These are phyloP conservation scores for Pagrus major DNA, from an alignment of 2,113 vertebrate genomes.

Conservation along the genomic window DNA sequence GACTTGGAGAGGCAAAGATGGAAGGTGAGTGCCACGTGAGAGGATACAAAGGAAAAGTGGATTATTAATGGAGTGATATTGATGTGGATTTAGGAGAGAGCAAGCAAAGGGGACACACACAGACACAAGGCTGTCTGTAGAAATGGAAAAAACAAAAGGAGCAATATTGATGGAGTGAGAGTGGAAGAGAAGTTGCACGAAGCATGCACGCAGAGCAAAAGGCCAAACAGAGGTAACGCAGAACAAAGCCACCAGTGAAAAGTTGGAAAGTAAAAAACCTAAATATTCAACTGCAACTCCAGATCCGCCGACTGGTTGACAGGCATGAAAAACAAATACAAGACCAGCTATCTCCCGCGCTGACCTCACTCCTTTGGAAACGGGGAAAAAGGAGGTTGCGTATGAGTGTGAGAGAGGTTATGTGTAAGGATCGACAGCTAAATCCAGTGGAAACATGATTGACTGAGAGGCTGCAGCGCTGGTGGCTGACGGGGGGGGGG, in stretches of 20 bases:
- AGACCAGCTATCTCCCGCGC: constrained; percentile 29
- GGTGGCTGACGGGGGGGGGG: constrained; percentile 61
- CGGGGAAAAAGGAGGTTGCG: constrained; percentile 12
- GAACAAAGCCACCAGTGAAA: constrained; percentile 37
- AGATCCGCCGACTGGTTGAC: constrained; percentile 26
- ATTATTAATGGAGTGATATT: constrained; percentile 52
- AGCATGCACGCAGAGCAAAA: constrained; percentile 34
- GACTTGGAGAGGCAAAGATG: background rate
- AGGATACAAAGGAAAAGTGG: constrained; percentile 16
- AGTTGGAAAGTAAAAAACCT: constrained; percentile 31
- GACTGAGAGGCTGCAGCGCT: constrained; percentile 22
- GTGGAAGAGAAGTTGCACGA: constrained; percentile 48
- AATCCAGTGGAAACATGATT: constrained; percentile 45
- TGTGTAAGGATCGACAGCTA: constrained; percentile 15
- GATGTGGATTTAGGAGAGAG: constrained; percentile 39
- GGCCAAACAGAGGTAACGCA: constrained; percentile 23
- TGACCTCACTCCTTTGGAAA: constrained; percentile 43
- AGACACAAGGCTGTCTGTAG: constrained; percentile 11
- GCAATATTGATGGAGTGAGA: constrained; percentile 63
- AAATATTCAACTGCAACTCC: constrained; percentile 41
- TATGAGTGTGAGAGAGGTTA: constrained; percentile 45
- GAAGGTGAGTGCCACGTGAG: background rate
- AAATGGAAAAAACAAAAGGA: background rate
- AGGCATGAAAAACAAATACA: constrained; percentile 58
- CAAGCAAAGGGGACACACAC: constrained; percentile 22